Conservation (phyloP, 2,797 vertebrate species). For the Atherinosoma microstoma region DNA sequence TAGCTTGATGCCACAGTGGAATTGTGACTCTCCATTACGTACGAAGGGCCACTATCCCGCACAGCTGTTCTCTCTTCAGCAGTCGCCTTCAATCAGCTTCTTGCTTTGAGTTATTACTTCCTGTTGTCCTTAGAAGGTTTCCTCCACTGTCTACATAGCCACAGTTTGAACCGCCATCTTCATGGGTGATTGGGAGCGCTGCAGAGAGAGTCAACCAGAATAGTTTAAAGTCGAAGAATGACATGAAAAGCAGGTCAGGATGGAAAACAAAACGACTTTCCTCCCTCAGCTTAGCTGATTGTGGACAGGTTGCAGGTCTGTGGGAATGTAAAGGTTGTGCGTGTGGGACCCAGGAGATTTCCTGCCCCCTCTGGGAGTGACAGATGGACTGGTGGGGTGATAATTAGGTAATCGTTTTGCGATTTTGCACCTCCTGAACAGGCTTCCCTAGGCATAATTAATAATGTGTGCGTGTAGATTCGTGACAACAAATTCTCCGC, state of each 20-base stretch:
- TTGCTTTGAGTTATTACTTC: conserved; percentile 72
- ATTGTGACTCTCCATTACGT: conserved; percentile 49
- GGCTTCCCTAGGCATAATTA: conserved; percentile 1
- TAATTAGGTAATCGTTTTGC: conserved; percentile 29
- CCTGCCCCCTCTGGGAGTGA: conserved; percentile 22
- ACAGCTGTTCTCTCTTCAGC: conserved; percentile 68
- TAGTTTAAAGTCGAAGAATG: conserved; percentile 46
- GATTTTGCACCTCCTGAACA: background rate
- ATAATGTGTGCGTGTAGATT: conserved; percentile 1
- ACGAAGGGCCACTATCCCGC: conserved; percentile 27
- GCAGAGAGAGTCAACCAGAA: conserved; percentile 51
- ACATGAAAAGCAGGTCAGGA: conserved; percentile 42
- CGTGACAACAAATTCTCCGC: background rate
- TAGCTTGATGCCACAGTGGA: conserved; percentile 53
- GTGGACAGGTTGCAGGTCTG: conserved; percentile 41
- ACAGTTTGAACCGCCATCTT: conserved; percentile 24
- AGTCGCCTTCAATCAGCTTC: conserved; percentile 51
- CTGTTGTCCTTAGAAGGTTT: conserved; percentile 60
- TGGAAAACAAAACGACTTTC: conserved; percentile 56
- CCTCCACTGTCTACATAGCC: conserved; percentile 6
- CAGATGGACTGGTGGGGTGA: background rate
- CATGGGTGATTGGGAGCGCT: conserved; percentile 45
- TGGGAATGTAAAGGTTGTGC: conserved; percentile 36
- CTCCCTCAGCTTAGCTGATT: conserved; percentile 21
- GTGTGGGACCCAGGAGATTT: conserved; percentile 12